Conservation (phyloP, 2,113 vertebrate genomes). For the Nicator chloris region DNA sequence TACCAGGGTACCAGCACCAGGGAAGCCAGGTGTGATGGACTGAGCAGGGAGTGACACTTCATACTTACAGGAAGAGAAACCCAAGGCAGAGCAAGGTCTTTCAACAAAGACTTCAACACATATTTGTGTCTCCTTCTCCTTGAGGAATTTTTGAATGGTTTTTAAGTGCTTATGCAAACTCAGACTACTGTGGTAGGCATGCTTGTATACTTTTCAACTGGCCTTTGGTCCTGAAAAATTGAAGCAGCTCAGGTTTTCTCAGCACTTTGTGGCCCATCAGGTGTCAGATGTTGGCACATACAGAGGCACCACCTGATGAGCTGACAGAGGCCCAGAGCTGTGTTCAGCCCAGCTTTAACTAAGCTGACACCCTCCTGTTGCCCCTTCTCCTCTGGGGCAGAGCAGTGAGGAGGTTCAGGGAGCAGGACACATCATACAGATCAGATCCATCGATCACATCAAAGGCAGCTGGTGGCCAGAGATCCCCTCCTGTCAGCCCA, state of each 20-base stretch:
- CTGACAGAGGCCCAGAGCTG: neutral
- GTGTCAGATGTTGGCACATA: neutral
- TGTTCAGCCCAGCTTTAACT: neutral
- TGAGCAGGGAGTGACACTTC: neutral
- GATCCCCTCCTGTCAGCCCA: neutral
- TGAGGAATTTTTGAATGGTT: neutral
- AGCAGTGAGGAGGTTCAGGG: neutral
- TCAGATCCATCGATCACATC: neutral
- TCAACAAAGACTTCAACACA: neutral
- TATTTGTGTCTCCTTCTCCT: neutral
- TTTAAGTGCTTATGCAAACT: neutral
- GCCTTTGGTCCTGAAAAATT: neutral
- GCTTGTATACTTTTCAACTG: neutral
- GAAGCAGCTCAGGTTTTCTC: neutral
- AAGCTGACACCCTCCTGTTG: neutral
- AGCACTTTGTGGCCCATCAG: neutral
- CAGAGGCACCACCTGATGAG: neutral
- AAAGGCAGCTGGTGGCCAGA: neutral
- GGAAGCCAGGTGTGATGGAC: neutral
- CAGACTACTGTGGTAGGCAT: neutral
- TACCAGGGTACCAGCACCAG: neutral
- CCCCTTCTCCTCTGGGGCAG: neutral
- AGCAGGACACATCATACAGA: neutral
- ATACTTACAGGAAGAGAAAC: neutral
- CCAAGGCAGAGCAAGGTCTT: neutral